Base-by-base conservation (phyloP, 2,797 vertebrate species). In the Liparis tanakae region DNA sequence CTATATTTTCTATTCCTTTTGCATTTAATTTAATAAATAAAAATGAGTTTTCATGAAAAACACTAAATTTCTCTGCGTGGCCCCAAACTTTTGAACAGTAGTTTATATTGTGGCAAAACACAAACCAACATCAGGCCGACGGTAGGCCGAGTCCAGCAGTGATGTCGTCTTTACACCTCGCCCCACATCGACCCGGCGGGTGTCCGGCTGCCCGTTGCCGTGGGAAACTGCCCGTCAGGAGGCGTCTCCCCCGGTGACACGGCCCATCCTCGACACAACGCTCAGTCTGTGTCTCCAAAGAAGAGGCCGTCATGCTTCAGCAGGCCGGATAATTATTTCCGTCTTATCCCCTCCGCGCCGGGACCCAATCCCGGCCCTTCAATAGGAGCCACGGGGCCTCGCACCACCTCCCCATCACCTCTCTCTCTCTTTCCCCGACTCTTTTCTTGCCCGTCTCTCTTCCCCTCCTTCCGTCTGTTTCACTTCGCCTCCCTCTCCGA, bases 281-380 rank as follows among this genome's bases (percentile, higher is more conserved):
- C 92, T 91, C 90, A 86, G 84, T 89, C 89, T 94, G 89, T 94
- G 84, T 94, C 25, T 87, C 88, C 83, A 85, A 85, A 88, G 91
- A 92, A 92, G 88, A 79, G 88, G 86, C 93, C 91, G 94, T 94
- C 95, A 94, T 94, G 95, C 94, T 95, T 94, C 95, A 95, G 88
- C 92, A 94, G 90, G 88, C 93, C 87, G 78, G 94, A 94, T 95
- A 95, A 96, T 96, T 95, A 96, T 95, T 95, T 95, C 92, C 88
- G 90, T 93, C 93, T 95, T 95, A 96, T 95, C 94, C 94, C 83
- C 89, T 87, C 82, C 88, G 89, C 93, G 94, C 94, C 94, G 93
- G 86, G 86, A 30, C 25, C 88, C 93, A 93, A 91, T 94, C 92
- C 89, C 80, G 80, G 87, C 88, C 91, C 25, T 93, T 93, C 92